Evolutionary conservation across 2,797 vertebrate genomes (phyloP), one percentile per base, ranked within the genome.

Genomic region (Cynodonichthys magdalenae): DNA sequence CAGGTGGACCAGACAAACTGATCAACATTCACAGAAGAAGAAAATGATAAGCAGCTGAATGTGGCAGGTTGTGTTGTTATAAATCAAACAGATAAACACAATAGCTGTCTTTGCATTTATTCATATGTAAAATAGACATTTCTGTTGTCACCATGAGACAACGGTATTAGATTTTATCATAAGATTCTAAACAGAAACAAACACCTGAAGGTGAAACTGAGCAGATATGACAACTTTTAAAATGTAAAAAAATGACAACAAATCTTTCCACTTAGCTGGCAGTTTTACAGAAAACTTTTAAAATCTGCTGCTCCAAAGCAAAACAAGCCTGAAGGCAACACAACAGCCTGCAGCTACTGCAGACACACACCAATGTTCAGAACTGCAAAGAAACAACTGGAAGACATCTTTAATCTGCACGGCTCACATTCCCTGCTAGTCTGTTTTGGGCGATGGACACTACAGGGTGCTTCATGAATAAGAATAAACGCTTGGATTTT

Each of bases 291-390:
- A 0, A 29, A 61, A 1, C 15, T n/a, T 63, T 59, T 34, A 12
- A 11, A 20, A 51, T 53, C 63, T 1, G 31, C 62, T n/a, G 68
- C 65, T 50, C 41, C 15, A 39, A 59, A 68, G 42, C 58, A 63
- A 57, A 79, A 56, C 50, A 5, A 58, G 42, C 61, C 75, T 49
- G 2, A 39, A 75, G 79, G 62, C 59, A 41, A 67, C 39, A 66
- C 41, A 53, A 19, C 54, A 53, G 66, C 69, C 63, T n/a, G 29
- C 27, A 61, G 76, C 66, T 4, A 57, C 59, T 17, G 41, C 19
- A 60, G 75, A 53, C 3, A 45, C 53, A 57, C 4, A 53, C 5
- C 29, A 18, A 2, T n/a, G 44, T 17, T 41, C 31, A 51, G 19
- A 4, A 15, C 8, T 20, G n/a, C 15, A 45, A 18, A 6, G 5